Evolutionary conservation across 1,140 invertebrate species (phyloP).

Genomic region (Ceratina japonica): DNA sequence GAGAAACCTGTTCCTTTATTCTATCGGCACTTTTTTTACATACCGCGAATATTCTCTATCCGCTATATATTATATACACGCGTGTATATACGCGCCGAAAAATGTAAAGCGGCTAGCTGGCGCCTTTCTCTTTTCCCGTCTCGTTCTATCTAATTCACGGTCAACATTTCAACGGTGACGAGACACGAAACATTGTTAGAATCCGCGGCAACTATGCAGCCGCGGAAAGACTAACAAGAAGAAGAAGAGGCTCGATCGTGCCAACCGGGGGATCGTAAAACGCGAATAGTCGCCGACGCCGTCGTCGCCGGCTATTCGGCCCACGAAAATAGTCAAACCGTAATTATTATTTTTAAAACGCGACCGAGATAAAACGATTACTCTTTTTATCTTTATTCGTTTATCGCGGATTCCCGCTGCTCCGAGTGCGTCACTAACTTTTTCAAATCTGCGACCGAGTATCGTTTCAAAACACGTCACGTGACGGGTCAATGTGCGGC

Average conservation of each 20-base stretch:
- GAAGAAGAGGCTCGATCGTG: neutral
- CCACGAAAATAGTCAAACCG: neutral
- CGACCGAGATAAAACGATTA: neutral
- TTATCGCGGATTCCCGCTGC: too few species aligned
- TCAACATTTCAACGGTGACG: conserved; percentile 44
- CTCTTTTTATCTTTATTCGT: neutral
- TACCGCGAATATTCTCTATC: conserved; percentile 14
- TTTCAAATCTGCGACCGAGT: neutral
- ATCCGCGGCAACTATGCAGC: neutral
- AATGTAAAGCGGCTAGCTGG: conserved; percentile 24
- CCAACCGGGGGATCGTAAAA: neutral
- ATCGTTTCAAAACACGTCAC: neutral
- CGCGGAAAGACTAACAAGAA: neutral
- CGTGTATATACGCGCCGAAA: neutral
- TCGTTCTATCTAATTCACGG: conserved; percentile 25
- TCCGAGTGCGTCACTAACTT: neutral
- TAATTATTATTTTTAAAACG: neutral
- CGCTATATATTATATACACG: neutral
- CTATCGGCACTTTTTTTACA: conserved; percentile 19
- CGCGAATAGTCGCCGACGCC: neutral
- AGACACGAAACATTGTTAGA: conserved; percentile 7
- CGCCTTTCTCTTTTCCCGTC: conserved; percentile 27
- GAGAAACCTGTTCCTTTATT: conserved; percentile 10
- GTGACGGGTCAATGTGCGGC: neutral
- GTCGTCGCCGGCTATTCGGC: neutral